Evolutionary conservation across 2,797 vertebrate species (phyloP).

Genomic region (Danio kyathit): DNA sequence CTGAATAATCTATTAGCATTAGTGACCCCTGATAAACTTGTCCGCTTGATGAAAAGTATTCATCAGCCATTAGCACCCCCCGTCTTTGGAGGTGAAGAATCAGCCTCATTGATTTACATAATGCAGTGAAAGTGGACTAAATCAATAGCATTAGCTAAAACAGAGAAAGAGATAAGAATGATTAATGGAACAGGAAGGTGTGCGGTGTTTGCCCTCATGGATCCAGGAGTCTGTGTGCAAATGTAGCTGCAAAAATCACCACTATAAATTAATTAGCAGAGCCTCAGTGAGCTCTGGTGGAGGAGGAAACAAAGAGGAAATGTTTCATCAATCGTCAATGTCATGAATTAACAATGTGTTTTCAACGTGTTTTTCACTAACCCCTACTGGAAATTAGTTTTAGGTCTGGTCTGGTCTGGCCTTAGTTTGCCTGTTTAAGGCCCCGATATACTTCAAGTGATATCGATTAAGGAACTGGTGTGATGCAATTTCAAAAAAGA

Average conservation of each 20-base stretch:
- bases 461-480: too few relatives aligned
- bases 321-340: constrained; percentile 26
- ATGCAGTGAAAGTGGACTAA: constrained; percentile 73
- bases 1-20: constrained; percentile 59
- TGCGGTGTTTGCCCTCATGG: constrained; percentile 38
- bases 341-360: constrained; percentile 17
- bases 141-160: constrained; percentile 69
- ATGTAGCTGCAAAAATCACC: constrained; percentile 29
- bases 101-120: constrained; percentile 66
- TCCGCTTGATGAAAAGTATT: constrained; percentile 65
- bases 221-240: constrained; percentile 38
- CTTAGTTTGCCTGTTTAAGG: too few relatives aligned
- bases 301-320: neutral
- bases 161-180: constrained; percentile 61
- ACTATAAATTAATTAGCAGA: constrained; percentile 50
- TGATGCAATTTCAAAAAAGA: too few relatives aligned
- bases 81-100: constrained; percentile 56
- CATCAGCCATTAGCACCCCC: constrained; percentile 56
- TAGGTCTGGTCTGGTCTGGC: neutral
- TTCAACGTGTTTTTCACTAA: neutral
- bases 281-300: neutral
- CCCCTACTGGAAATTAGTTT: neutral
- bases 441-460: too few relatives aligned
- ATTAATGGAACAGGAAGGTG: constrained; percentile 58
- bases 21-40: constrained; percentile 60